Base-by-base conservation (phyloP, 2,888 invertebrate species). In the Drosophila putrida region DNA sequence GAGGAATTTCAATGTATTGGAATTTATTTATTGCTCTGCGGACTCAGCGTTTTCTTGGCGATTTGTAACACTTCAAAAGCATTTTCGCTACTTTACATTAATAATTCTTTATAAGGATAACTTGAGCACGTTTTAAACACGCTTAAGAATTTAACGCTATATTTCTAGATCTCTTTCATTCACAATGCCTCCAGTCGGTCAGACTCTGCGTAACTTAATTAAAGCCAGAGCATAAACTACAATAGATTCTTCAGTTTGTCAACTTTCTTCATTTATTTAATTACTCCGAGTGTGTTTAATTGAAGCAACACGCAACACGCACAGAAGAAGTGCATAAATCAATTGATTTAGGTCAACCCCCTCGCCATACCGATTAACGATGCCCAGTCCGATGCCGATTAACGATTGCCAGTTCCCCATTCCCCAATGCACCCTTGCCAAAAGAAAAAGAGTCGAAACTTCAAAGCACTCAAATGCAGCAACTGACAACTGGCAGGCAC, bases 261-360 rank as follows among this genome's bases (percentile, higher is more conserved):
- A 78, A 78, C 68, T 76, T 68, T 68, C 63, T 68, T 71, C 71
- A 78, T 89, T 90, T 75, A 88, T 88, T 87, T 78, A 90, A 90
- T 90, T 89, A 84, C 78, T 70, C 28, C 20, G 20, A n/a, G 67
- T 78, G 83, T 60, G 73, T 77, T 75, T 81, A 90, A 87, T 88
- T 87, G 81, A 74, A 58, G 67, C 46, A 57, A 27, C 44, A 50
- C n/a, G 31, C 8, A 6, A 9, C 28, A 49, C 15, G 10, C 28
- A 51, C 47, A 66, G 2, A 11, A 36, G 43, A 46, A 76, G 71
- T 84, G 78, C 74, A 84, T 85, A 89, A 85, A 85, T 85, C 85
- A 85, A 89, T 89, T 87, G 84, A 82, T 78, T 82, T 75, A 71
- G 74, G 80, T 87, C 69, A 44, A 38, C 46, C 49, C 35, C 43